Evolutionary conservation across 2,797 vertebrate genomes (phyloP), one percentile per base, ranked within the genome.

Genomic region (Notoglanidium macrostoma): DNA sequence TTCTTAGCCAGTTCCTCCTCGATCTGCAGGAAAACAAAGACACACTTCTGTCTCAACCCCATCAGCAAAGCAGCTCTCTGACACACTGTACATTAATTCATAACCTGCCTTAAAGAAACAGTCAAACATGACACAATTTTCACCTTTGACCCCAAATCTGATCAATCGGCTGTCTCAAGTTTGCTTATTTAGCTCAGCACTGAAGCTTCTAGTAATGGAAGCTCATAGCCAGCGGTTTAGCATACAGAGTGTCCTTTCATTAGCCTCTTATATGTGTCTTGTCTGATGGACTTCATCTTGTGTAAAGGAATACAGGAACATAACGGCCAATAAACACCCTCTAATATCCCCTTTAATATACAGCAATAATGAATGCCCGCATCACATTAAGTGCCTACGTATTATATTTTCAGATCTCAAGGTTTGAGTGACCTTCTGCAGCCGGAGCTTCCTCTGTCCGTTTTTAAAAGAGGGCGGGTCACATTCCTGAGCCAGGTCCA

Each of bases 401-500:
- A 26, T 40, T 35, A 12, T 4, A 17, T 77, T 8, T 40, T 40
- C 40, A 40, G 3, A 55, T 5, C 15, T n/a, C 11, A 35, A 78
- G 35, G 8, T 35, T 15, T 7, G 2, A n/a, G 26, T 63, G 7
- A 99, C 98, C 97, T 98, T 95, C 68, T 96, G 94, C 83, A 94
- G 67, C 78, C 96, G 96, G 14, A 96, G 63, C 92, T 97, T 99
- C 89, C 88, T 95, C 92, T 97, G 96, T 14, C 98, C 98, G 0
- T 96, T 96, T 0, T 95, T 97, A 87, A 96, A 99, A 0, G 97
- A 99, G 0, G 98, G 98, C 1, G 98, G 98, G 92, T 99, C 98
- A 0, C 98, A 99, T 91, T 99, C 98, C 72, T 96, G 94, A 79
- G 98, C 97, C 94, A 99, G 92, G 88, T 99, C 98, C 7, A 96